phyloP scores from a whole-genome alignment of 2,797 vertebrate genomes.

The Melanitta fusca region DNA sequence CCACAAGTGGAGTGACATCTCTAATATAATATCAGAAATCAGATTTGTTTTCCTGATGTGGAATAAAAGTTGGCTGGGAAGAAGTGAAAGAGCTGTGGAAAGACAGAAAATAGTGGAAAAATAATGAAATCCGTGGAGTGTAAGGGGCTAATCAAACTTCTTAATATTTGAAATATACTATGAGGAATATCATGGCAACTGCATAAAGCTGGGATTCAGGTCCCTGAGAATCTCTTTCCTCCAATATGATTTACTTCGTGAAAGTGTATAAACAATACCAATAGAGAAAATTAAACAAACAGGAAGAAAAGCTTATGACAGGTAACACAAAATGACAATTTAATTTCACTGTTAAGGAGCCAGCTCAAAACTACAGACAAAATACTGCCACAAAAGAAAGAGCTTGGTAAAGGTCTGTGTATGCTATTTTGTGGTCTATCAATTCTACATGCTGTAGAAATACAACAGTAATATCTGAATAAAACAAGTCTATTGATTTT shows the following conservation, averaged over 20 bases:
- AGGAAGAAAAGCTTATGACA: not conserved
- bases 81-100: not conserved
- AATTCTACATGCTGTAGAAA: not conserved
- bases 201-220: not conserved
- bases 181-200: not conserved
- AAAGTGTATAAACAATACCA: not conserved
- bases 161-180: not conserved
- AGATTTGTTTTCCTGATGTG: not conserved
- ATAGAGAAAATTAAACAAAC: not conserved
- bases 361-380: not conserved
- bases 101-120: constrained; percentile 15
- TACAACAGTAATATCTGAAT: not conserved
- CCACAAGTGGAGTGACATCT: constrained; percentile 19
- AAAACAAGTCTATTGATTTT: not conserved
- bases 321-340: not conserved
- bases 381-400: not conserved
- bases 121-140: not conserved
- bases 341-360: not conserved
- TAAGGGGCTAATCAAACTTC: not conserved
- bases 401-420: not conserved
- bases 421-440: not conserved
- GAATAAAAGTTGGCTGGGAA: not conserved
- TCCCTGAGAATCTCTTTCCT: not conserved
- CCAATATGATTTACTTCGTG: not conserved
- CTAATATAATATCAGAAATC: constrained; percentile 9